These are phyloP conservation scores for Gorsachius goisagi DNA, from an alignment of 2,113 vertebrate species.

Conservation along the genomic window DNA sequence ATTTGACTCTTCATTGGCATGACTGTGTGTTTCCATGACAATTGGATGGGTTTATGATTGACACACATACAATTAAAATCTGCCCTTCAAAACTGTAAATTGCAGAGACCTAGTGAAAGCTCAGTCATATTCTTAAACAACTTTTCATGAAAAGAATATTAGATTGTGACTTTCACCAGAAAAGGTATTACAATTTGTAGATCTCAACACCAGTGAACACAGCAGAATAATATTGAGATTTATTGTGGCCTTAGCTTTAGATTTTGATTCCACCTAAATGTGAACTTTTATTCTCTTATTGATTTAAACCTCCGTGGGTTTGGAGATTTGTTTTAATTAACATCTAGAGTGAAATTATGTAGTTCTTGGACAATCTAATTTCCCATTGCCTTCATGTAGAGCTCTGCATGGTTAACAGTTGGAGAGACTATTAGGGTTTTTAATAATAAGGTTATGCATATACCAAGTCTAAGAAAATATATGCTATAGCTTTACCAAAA, in stretches of 20 bases:
- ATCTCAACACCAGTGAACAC: not conserved
- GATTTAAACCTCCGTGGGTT: not conserved
- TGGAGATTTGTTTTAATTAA: slow-evolving; percentile 11
- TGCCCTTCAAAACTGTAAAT: not conserved
- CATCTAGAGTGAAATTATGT: not conserved
- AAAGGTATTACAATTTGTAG: not conserved
- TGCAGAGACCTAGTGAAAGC: not conserved
- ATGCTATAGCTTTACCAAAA: not conserved
- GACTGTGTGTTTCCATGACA: slow-evolving; percentile 43
- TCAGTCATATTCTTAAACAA: not conserved
- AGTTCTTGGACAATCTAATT: not conserved
- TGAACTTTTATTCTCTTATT: not conserved
- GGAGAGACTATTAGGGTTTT: not conserved
- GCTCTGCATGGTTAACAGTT: not conserved
- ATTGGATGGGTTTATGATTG: slow-evolving; percentile 28
- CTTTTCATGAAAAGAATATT: not conserved
- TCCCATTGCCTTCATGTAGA: not conserved
- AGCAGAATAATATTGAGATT: not conserved
- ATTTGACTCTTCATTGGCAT: slow-evolving; percentile 27
- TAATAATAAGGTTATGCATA: not conserved
- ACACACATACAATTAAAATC: not conserved
- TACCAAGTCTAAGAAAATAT: not conserved
- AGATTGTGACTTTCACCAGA: not conserved
- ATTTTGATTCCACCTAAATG: not conserved
- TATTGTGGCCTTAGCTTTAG: not conserved